phyloP scores from a whole-genome alignment of 2,888 invertebrate genomes.

The Apodemia hepburni region DNA sequence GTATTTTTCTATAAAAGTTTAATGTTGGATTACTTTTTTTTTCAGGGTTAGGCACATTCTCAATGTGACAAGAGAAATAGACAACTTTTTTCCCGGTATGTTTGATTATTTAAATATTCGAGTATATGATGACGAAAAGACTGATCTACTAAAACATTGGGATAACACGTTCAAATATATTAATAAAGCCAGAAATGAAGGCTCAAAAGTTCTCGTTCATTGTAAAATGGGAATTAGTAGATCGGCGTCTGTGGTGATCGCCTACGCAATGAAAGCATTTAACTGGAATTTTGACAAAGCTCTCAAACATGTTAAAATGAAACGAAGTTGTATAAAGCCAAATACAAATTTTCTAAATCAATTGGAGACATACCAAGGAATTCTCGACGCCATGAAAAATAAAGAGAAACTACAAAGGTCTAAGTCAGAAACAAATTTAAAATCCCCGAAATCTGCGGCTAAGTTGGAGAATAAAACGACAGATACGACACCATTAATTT shows the following conservation, averaged over 20 bases:
- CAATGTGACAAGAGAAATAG: constrained; percentile 98
- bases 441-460: constrained; percentile 82
- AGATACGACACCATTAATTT: constrained; percentile 82
- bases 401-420: constrained; percentile 95
- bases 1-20: not conserved
- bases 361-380: constrained; percentile 97
- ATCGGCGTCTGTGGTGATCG: constrained; percentile 98
- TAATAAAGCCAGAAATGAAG: constrained; percentile 92
- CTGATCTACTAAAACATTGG: constrained; percentile 98
- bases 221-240: constrained; percentile 99
- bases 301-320: constrained; percentile 92
- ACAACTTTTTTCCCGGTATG: constrained; percentile 99
- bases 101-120: constrained; percentile 98
- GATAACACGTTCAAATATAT: constrained; percentile 99
- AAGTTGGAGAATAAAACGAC: constrained; percentile 79
- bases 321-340: constrained; percentile 96
- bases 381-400: constrained; percentile 97
- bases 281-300: constrained; percentile 96
- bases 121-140: constrained; percentile 98
- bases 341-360: constrained; percentile 97
- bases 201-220: constrained; percentile 97
- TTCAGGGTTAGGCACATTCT: constrained; percentile 96
- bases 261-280: constrained; percentile 98
- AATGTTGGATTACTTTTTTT: constrained; percentile 36
- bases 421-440: constrained; percentile 95